phyloP scores from a whole-genome alignment of 2,797 vertebrate genomes.

The Pipistrellus pipistrellus region DNA sequence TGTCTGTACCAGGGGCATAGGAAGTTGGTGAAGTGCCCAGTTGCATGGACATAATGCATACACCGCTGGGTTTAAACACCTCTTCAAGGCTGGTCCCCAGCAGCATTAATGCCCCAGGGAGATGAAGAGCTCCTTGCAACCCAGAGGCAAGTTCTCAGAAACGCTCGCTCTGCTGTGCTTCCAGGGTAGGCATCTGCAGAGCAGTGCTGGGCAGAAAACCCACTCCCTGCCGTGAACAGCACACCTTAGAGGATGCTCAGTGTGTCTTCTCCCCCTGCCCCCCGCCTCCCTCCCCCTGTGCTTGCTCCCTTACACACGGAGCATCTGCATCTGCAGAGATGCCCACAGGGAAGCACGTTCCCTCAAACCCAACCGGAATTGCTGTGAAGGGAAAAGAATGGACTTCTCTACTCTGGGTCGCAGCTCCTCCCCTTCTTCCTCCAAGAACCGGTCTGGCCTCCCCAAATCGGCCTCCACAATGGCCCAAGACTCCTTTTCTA shows the following conservation, averaged over 20 bases:
- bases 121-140: neutral
- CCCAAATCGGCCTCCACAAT: slow-evolving; percentile 67
- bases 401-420: slow-evolving; percentile 25
- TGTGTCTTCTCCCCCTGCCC: neutral
- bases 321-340: slow-evolving; percentile 38
- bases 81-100: neutral
- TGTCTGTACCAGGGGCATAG: neutral
- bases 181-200: neutral
- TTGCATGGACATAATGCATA: neutral
- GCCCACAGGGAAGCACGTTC: neutral
- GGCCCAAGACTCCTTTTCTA: slow-evolving; percentile 52
- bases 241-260: neutral
- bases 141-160: neutral
- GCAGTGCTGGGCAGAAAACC: neutral
- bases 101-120: neutral
- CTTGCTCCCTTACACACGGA: neutral
- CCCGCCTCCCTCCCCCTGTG: neutral
- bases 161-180: neutral
- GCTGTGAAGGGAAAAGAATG: slow-evolving; percentile 7
- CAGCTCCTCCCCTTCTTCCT: slow-evolving; percentile 78
- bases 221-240: neutral
- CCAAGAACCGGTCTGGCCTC: slow-evolving; percentile 59
- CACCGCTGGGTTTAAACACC: neutral
- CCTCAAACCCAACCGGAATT: slow-evolving; percentile 11
- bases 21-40: neutral